Percentiles rank a stretch among this genome's conserved stretches.
phyloP scores from a whole-genome alignment of 2,113 vertebrate species.

The Dromas ardeola region DNA sequence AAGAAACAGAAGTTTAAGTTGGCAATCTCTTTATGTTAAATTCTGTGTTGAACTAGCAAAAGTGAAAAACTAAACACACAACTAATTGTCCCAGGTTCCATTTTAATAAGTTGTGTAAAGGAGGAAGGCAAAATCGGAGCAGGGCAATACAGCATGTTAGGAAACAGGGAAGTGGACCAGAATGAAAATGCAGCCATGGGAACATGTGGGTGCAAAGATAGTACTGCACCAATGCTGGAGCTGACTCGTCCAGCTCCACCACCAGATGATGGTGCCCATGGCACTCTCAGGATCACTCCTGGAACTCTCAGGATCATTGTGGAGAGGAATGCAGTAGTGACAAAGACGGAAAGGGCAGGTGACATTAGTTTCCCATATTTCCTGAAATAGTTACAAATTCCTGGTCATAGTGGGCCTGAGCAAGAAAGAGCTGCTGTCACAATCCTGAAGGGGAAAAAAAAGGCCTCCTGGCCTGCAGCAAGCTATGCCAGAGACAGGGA shows the following conservation, averaged over 20 bases:
- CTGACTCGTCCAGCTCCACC: not conserved
- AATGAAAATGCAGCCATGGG: not conserved
- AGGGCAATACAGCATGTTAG: not conserved
- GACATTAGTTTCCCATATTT: not conserved
- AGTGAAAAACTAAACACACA: not conserved
- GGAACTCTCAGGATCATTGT: not conserved
- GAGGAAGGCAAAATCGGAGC: not conserved
- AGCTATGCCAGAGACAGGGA: not conserved
- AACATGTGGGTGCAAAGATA: not conserved
- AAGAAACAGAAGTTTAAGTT: not conserved
- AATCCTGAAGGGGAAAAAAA: not conserved
- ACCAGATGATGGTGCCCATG: not conserved
- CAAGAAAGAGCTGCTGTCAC: not conserved
- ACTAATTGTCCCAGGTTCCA: not conserved
- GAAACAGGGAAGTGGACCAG: not conserved
- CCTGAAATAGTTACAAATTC: not conserved
- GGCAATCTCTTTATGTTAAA: not conserved
- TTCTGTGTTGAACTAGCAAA: not conserved
- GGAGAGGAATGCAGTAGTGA: not conserved
- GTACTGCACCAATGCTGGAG: not conserved
- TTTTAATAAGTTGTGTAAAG: not conserved
- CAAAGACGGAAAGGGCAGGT: not conserved
- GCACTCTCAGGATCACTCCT: not conserved
- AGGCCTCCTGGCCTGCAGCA: not conserved
- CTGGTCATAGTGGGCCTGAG: not conserved